phyloP scores from a whole-genome alignment of 92 coral and sea anemone genomes.

The Epizoanthus scotinus region DNA sequence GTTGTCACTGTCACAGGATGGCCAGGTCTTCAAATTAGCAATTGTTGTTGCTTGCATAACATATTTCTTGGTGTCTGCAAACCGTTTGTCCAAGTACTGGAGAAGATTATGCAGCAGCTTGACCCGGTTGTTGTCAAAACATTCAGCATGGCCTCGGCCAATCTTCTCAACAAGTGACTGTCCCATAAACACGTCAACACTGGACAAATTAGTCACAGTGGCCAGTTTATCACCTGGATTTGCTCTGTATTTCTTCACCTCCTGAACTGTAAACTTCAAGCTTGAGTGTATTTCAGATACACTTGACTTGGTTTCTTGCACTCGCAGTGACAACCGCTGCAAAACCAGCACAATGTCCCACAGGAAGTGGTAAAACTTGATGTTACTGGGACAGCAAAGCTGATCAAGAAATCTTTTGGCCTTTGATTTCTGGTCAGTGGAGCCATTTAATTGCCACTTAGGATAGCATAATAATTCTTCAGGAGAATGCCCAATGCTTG shows the following conservation, averaged over 20 bases:
- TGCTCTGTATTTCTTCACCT: background rate
- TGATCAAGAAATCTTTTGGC: slow-evolving; percentile 38
- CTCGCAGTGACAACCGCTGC: slow-evolving; percentile 13
- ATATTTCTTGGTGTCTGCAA: slow-evolving; percentile 37
- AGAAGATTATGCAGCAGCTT: slow-evolving; percentile 7
- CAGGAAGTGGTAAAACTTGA: slow-evolving; percentile 34
- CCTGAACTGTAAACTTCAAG: slow-evolving; percentile 5
- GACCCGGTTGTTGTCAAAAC: slow-evolving; percentile 16
- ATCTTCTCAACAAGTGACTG: slow-evolving; percentile 11
- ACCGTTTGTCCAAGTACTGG: slow-evolving; percentile 35
- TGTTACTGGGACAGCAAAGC: slow-evolving; percentile 27
- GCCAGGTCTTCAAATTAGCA: slow-evolving; percentile 42
- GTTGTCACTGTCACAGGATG: slow-evolving; percentile 23
- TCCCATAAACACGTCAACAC: slow-evolving; percentile 9
- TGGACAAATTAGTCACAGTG: slow-evolving; percentile 4
- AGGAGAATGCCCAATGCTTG: slow-evolving; percentile 30
- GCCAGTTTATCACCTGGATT: slow-evolving; percentile 15
- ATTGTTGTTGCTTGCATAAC: slow-evolving; percentile 48
- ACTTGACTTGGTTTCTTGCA: slow-evolving; percentile 12
- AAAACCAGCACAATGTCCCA: slow-evolving; percentile 34
- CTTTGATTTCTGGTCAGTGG: slow-evolving; percentile 39
- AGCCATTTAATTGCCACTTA: slow-evolving; percentile 17
- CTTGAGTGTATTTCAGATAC: slow-evolving; percentile 10
- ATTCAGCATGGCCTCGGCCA: background rate
- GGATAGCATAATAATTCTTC: slow-evolving; percentile 23